Evolutionary conservation across 2,888 invertebrate species (phyloP).

Genomic region (Hypsopygia costalis): DNA sequence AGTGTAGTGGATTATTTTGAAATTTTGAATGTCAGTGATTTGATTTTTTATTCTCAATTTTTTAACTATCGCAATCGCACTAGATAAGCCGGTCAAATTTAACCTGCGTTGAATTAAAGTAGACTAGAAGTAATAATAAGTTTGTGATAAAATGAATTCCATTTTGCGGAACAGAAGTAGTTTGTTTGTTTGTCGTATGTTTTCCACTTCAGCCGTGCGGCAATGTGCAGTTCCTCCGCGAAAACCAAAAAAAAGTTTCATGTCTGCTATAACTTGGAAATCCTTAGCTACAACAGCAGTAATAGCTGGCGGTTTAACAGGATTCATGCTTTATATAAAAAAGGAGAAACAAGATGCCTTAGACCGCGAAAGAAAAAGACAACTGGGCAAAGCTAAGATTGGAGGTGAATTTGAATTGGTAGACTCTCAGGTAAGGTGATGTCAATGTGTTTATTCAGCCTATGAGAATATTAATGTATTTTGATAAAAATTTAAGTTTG

Average conservation of each 20-base stretch:
- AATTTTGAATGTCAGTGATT: too few species aligned
- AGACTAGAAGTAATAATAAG: too few species aligned
- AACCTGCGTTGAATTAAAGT: too few species aligned
- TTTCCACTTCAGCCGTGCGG: constrained; percentile 50
- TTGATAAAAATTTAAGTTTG: too few species aligned
- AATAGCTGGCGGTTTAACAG: constrained; percentile 84
- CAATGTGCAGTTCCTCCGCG: constrained; percentile 57
- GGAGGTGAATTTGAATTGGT: constrained; percentile 96
- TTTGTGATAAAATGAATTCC: too few species aligned
- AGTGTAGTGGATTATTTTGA: too few species aligned
- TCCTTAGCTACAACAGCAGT: constrained; percentile 84
- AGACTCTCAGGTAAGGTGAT: constrained; percentile 80
- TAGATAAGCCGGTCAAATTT: constrained; percentile 16
- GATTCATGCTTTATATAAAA: constrained; percentile 89
- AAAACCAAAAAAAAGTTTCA: constrained; percentile 37
- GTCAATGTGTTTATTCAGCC: too few species aligned
- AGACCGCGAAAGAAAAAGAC: constrained; percentile 87
- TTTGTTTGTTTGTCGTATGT: constrained; percentile 39
- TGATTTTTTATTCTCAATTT: too few species aligned
- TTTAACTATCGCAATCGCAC: too few species aligned
- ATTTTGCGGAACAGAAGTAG: constrained; percentile 37
- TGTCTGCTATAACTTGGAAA: constrained; percentile 91
- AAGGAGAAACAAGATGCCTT: constrained; percentile 88
- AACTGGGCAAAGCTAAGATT: constrained; percentile 94
- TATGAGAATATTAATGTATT: too few species aligned